Evolutionary conservation across 2,888 invertebrate genomes (phyloP), one percentile per base, ranked within the genome.

Genomic region (Orgyia antiqua): DNA sequence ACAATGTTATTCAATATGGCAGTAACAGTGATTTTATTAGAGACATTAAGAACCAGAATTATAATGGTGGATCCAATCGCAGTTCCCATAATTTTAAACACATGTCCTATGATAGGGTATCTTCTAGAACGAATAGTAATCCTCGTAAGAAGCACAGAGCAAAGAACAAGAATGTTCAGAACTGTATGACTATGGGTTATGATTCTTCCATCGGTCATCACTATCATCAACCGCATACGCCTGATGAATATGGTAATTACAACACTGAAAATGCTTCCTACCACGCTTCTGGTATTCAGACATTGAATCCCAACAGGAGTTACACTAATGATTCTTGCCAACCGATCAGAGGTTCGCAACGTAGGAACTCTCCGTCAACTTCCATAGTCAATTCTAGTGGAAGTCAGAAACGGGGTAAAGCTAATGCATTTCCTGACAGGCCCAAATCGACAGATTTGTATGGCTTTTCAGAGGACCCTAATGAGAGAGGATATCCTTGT

Each of bases 401-500:
- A 2, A 84, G 87, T 39, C 87, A 87, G 52, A 87, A 87, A 41
- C 73, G 87, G 9, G 87, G 87, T 8, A 89, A 76, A 56, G 83
- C 58, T 2, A 83, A 77, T 36, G 69, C 68, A 24, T 89, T 89
- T 45, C 90, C 91, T 26, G 92, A 92, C 46, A 80, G 91, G 19
- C 90, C 90, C 2, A 89, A 89, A 54, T 89, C 89, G 19, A 89
- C 89, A 8, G 89, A 89, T 41, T 67, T 89, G 48, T 89, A 88
- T 42, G 89, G 89, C 38, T 89, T 89, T 51, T 66, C 82, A 1
- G 86, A 87, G 31, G 86, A 84, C 30, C 78, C 82, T 4, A 71
- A 73, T 29, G 84, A 84, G 39, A 71, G 79, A 38, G 68, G 52
- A 21, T 88, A 74, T 42, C 87, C 67, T 51, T 88, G 67, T 58